phyloP scores from a whole-genome alignment of 1,140 invertebrate species.

The Aphelinus certus region DNA sequence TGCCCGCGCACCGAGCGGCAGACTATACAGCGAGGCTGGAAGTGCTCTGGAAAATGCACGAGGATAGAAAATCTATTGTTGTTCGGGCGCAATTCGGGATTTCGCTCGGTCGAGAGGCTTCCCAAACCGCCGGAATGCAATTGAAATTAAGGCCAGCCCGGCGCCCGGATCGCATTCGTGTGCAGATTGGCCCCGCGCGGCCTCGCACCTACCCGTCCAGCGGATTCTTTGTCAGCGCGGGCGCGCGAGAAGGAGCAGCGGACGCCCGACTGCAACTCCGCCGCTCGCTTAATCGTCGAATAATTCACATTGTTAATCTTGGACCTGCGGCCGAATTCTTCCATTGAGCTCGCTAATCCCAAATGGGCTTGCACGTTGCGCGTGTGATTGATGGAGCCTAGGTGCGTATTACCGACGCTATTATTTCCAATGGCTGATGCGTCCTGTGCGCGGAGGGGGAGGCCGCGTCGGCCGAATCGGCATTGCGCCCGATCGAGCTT shows the following conservation, averaged over 20 bases:
- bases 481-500: no score
- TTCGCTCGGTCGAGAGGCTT: not conserved
- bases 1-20: no score
- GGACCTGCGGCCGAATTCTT: not conserved
- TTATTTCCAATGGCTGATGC: no score
- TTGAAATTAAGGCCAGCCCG: constrained; percentile 12
- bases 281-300: not conserved
- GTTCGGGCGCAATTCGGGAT: not conserved
- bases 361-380: no score
- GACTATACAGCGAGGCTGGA: no score
- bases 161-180: not conserved
- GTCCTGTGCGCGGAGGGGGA: no score
- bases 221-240: not conserved
- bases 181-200: not conserved
- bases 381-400: no score
- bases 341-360: no score
- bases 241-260: not conserved
- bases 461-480: no score
- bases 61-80: constrained; percentile 10
- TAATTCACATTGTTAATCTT: constrained; percentile 3
- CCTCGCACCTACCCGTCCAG: not conserved
- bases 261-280: not conserved
- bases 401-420: no score
- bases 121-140: constrained; percentile 11
- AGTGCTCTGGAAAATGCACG: not conserved